A percentile compares a stretch with the other conserved stretches of the same genome.
These are phyloP conservation scores for Rissa tridactyla DNA, from an alignment of 2,113 vertebrate species.

Conservation along the genomic window DNA sequence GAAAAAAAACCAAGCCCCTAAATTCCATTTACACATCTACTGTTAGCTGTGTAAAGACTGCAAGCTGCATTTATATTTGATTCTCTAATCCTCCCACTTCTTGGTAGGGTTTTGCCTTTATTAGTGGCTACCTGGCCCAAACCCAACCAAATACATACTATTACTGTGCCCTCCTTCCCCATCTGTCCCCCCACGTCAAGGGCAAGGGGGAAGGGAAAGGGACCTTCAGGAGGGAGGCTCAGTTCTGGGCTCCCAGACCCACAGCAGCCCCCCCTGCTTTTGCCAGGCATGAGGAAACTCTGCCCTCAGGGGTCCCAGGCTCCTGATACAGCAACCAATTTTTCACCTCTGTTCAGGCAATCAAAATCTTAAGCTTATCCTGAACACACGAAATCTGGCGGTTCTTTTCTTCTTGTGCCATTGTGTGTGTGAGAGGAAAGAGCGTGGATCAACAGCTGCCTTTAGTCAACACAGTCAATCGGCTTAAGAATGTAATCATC, in stretches of 20 bases:
- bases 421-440: conserved; percentile 40
- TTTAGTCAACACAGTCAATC: conserved; percentile 37
- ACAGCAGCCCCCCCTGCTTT: neutral
- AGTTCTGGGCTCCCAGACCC: neutral
- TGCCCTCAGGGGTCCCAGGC: neutral
- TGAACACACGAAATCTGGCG: neutral
- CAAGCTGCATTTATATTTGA: neutral
- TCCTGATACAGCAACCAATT: neutral
- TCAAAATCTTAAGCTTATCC: neutral
- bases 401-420: neutral
- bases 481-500: conserved; percentile 53
- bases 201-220: neutral
- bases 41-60: neutral
- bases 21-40: neutral
- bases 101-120: neutral
- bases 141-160: neutral
- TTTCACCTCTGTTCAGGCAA: neutral
- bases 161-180: neutral
- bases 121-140: neutral
- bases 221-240: neutral
- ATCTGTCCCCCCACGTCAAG: neutral
- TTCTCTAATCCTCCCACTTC: neutral
- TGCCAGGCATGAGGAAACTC: neutral
- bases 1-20: too few species aligned
- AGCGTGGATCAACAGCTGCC: conserved; percentile 50